Evolutionary conservation across 2,888 invertebrate species (phyloP), one percentile per base, ranked within the genome.

Genomic region (Dasypogon diadema): DNA sequence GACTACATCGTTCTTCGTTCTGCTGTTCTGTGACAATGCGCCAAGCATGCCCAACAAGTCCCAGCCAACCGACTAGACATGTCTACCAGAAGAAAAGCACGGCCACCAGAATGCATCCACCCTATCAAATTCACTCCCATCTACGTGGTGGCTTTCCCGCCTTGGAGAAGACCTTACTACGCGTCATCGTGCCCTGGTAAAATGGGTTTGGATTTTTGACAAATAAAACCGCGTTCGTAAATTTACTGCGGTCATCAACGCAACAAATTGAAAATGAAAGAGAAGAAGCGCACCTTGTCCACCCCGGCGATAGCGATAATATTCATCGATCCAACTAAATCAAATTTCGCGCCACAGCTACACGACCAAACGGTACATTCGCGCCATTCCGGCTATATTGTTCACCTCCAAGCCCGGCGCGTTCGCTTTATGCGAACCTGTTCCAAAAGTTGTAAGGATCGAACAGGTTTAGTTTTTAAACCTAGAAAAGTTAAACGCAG

Each of bases 131-230:
- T n/a, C n/a, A n/a, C n/a, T n/a, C n/a, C n/a, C n/a, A n/a, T n/a
- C n/a, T 48, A n/a, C 48, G 42, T 10, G 58, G 12, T 16, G 30
- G 21, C 22, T 8, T 34, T 34, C 22, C 74, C 72, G 74, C 75
- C 73, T 68, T 75, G 68, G 75, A 56, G 65, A 74, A 56, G 56
- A 65, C 58, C 72, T 79, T 79, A 78, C 51, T 75, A 77, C 79
- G 1, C 8, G 3, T 81, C 79, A 82, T 85, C 79, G 76, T 79
- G 80, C 82, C 85, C 85, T 84, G 84, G 80, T 84, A 80, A 83
- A 85, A 85, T 85, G 83, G 84, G 84, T 85, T 85, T 85, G 81
- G 84, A 85, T 83, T 85, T 85, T 85, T 85, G 85, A 85, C 85
- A 85, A 85, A 85, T 81, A 85, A 85, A 85, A 85, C 81, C 83